A percentile compares a stretch with the other conserved stretches of the same genome.
phyloP scores from a whole-genome alignment of 2,113 vertebrate genomes.

The Penelope pileata region DNA sequence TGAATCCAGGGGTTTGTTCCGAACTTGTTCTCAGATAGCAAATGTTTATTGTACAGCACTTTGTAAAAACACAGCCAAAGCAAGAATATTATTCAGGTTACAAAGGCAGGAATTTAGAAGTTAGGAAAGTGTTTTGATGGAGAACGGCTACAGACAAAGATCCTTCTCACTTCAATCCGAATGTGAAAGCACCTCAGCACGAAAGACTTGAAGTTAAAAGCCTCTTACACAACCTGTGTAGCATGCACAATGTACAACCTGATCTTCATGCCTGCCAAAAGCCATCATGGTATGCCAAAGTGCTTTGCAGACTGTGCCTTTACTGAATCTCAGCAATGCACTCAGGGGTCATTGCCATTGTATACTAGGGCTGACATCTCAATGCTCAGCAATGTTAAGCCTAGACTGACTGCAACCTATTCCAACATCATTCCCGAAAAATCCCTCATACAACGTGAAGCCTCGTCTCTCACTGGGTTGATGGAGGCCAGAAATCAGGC shows the following conservation, averaged over 20 bases:
- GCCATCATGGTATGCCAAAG: background rate
- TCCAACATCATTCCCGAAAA: background rate
- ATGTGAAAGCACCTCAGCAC: background rate
- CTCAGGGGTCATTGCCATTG: rapidly evolving
- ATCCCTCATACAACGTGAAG: background rate
- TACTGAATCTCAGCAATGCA: background rate
- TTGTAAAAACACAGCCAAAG: background rate
- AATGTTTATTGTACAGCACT: background rate
- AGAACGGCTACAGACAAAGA: background rate
- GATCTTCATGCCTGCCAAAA: background rate
- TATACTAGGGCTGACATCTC: background rate
- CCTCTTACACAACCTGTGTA: background rate
- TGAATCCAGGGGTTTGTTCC: background rate
- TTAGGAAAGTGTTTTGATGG: background rate
- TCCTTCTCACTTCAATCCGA: background rate
- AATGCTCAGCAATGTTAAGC: background rate
- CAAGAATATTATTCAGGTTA: background rate
- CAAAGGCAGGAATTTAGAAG: background rate
- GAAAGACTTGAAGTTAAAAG: background rate
- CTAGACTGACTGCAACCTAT: background rate
- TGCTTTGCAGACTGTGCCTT: background rate
- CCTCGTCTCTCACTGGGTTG: background rate
- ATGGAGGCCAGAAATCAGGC: background rate
- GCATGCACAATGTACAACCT: background rate
- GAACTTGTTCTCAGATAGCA: background rate